Base-by-base conservation (phyloP, 2,797 vertebrate species). In the Lepus oiostolus region DNA sequence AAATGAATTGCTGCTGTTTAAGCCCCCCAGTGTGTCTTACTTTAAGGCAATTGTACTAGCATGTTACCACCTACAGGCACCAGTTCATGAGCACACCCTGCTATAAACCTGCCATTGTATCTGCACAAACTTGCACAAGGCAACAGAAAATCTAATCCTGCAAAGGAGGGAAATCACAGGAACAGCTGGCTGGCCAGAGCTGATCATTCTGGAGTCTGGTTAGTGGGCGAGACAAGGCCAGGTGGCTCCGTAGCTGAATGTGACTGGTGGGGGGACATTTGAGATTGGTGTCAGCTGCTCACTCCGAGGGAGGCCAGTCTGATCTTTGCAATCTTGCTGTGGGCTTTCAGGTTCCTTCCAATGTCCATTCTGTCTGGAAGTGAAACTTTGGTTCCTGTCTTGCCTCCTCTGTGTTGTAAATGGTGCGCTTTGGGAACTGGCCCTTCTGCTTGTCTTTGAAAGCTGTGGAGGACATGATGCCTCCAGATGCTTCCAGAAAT, bases 401-500 rank as follows among this genome's bases (percentile, higher is more conserved):
- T 21, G 5, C 67, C 22, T 5, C n/a, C 22, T 93, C 87, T 35
- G 0, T 72, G 6, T 22, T 70, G 10, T 85, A 63, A 93, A 42
- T 7, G 60, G 30, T 30, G n/a, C 21, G 8, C 3, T 94, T 71
- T 77, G 47, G 17, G 0, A 71, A 42, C 5, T 22, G 38, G 52
- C 54, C n/a, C 50, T 81, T 17, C 24, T 52, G 68, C 38, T 85
- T 85, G 38, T 76, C 35, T 93, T 93, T 82, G 24, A 60, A 81
- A 88, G 30, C 17, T 52, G 24, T 47, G 42, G 81, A 81, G 17
- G 60, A 21, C 16, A 9, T 60, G 4, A 63, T 52, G 52, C 12
- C 65, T n/a, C 13, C 81, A 47, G 68, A 76, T 85, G 22, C 75
- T 93, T 60, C 63, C 32, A 87, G 90, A 91, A 60, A 84, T 13